Evolutionary conservation across 2,797 vertebrate genomes (phyloP).

Genomic region (Chelidonichthys spinosus): DNA sequence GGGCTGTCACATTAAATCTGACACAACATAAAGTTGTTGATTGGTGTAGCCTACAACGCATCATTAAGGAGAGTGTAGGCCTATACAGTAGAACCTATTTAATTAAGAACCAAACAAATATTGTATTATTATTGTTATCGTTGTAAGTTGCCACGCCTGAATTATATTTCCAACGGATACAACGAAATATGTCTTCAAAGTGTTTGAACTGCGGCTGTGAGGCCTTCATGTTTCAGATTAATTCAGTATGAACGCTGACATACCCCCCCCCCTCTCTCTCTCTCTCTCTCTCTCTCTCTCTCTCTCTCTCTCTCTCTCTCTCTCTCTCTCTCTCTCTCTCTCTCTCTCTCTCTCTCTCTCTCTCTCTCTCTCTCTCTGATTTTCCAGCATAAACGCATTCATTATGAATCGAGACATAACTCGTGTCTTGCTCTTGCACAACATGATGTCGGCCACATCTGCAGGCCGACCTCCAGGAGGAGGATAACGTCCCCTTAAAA

Average conservation of each 20-base stretch:
- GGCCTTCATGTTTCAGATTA: neutral
- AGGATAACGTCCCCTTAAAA: conserved; percentile 6
- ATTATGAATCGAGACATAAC: conserved; percentile 18
- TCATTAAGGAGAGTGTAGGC: too few species aligned
- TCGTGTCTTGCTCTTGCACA: conserved; percentile 23
- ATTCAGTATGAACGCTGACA: neutral
- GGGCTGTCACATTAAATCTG: neutral
- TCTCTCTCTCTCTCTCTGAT: neutral
- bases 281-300: neutral
- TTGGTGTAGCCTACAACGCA: neutral
- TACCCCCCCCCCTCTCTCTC: neutral
- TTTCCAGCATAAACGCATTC: conserved; percentile 18
- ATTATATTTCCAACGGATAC: neutral
- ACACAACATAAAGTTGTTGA: neutral
- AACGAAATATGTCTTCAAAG: conserved; percentile 19
- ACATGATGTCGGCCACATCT: conserved; percentile 21
- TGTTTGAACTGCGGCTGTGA: neutral
- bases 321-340: neutral
- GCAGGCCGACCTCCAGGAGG: conserved; percentile 3
- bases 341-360: neutral
- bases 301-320: neutral
- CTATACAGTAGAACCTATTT: neutral
- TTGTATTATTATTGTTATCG: neutral
- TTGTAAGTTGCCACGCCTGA: neutral
- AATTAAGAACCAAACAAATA: neutral